Evolutionary conservation across 2,888 invertebrate species (phyloP).

Genomic region (Chamaedrilus cognettii): DNA sequence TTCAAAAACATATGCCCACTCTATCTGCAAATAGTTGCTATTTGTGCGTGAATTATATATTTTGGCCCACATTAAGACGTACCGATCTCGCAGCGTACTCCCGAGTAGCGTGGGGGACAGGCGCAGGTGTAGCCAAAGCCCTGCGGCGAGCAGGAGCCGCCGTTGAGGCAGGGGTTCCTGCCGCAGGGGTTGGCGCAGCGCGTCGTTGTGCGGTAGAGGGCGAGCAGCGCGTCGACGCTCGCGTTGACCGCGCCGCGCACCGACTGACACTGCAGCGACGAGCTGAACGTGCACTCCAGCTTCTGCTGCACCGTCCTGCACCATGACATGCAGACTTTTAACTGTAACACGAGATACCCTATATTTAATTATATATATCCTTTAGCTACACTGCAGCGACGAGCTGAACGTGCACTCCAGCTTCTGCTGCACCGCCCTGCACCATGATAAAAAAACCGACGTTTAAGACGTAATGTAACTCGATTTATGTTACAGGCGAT

Average conservation of each 20-base stretch:
- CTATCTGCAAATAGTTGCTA: too few species aligned
- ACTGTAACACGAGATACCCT: too few species aligned
- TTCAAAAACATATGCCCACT: too few species aligned
- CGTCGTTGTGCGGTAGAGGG: background rate
- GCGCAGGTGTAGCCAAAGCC: background rate
- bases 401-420: background rate
- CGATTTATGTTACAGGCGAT: too few species aligned
- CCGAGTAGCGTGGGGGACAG: background rate
- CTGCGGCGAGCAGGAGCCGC: background rate
- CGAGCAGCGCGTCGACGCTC: background rate
- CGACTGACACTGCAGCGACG: slow-evolving; percentile 2
- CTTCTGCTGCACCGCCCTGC: background rate
- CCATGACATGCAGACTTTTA: too few species aligned
- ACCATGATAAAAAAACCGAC: too few species aligned
- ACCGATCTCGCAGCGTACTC: slow-evolving; percentile 3
- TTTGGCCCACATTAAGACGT: background rate
- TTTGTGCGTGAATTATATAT: too few species aligned
- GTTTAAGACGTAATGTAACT: too few species aligned
- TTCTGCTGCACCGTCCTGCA: background rate
- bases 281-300: background rate
- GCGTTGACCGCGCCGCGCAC: background rate
- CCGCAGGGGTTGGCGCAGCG: background rate
- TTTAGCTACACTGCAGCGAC: background rate
- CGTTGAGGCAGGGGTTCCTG: background rate
- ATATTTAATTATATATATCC: too few species aligned